A percentile compares a stretch with the other conserved stretches of the same genome.
phyloP scores from a whole-genome alignment of 1,140 invertebrate species.

The Drosophila rufa region DNA sequence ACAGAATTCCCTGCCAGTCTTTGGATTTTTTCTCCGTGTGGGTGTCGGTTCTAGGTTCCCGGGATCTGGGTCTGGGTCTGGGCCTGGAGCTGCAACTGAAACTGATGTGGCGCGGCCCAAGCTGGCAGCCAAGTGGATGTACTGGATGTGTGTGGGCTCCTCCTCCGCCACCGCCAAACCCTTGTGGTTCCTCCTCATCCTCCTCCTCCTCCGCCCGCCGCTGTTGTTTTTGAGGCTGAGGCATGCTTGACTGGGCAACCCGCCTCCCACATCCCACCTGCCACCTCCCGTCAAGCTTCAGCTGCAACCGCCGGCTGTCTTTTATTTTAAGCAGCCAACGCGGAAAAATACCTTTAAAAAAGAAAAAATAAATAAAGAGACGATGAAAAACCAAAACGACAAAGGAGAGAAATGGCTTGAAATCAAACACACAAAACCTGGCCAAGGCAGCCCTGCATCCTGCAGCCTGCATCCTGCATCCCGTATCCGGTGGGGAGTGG shows the following conservation, averaged over 20 bases:
- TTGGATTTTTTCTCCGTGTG: not conserved
- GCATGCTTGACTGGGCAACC: slow-evolving; percentile 44
- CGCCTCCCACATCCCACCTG: not conserved
- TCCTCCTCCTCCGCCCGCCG: not conserved
- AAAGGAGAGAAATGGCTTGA: slow-evolving; percentile 27
- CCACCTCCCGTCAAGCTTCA: not conserved
- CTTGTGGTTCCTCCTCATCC: not conserved
- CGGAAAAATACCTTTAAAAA: slow-evolving; percentile 63
- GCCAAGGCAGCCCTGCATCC: slow-evolving; percentile 1
- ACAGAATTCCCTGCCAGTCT: not conserved
- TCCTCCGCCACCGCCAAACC: not conserved
- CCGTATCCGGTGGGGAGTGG: not conserved
- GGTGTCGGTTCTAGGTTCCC: not conserved
- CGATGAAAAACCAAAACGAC: slow-evolving; percentile 13
- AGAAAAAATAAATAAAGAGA: not conserved
- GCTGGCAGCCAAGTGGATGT: slow-evolving; percentile 46
- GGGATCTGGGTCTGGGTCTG: not conserved
- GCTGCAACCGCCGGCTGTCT: slow-evolving; percentile 55
- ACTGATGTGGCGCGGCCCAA: slow-evolving; percentile 22
- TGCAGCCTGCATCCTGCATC: not conserved
- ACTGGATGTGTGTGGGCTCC: slow-evolving; percentile 34
- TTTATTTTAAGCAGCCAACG: slow-evolving; percentile 77
- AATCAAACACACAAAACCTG: slow-evolving; percentile 43
- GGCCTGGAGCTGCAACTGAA: slow-evolving; percentile 13
- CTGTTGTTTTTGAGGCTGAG: slow-evolving; percentile 30